Evolutionary conservation across 1,140 invertebrate species (phyloP), one percentile per base, ranked within the genome.

Genomic region (Micrasema minimum): DNA sequence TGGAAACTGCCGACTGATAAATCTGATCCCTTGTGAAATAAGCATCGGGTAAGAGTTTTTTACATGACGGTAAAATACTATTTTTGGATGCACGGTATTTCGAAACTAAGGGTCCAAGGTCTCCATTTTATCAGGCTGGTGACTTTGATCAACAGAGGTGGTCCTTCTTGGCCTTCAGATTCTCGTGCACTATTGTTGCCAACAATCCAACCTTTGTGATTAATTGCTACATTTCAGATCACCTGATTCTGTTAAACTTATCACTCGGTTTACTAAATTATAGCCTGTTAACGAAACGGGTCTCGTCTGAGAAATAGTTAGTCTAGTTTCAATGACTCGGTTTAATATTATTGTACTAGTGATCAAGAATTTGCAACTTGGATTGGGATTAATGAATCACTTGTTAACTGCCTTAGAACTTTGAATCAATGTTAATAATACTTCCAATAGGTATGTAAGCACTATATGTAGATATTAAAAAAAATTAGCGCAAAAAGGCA

Each of bases 141-240:
- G 20, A 18, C 16, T 59, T 53, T 38, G 55, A 59, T 41, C 55
- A 41, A 38, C 55, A 38, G 14, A 41, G 5, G 55, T 35, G 55
- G 55, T 59, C 55, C 20, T n/a, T n/a, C n/a, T n/a, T n/a, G n/a
- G n/a, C n/a, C 55, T 12, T 9, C 9, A 18, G 35, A 59, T 41
- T 35, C 37, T 11, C 20, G 55, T 35, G n/a, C 50, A 53, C 55
- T 16, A 38, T 43, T 59, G 37, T 41, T 7, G 10, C 16, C 7
- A 35, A 51, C 14, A 16, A 41, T 20, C 55, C 37, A n/a, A 22
- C 16, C 18, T 16, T 41, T 59, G 7, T 38, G 55, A 59, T 38
- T 59, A 59, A 59, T 59, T 41, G 37, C 35, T 59, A 4, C 35
- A 59, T 59, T 41, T 41, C 18, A 59, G 16, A 55, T 55, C 51